Evolutionary conservation across 2,888 invertebrate species (phyloP).

Genomic region (Philereme vetulata): DNA sequence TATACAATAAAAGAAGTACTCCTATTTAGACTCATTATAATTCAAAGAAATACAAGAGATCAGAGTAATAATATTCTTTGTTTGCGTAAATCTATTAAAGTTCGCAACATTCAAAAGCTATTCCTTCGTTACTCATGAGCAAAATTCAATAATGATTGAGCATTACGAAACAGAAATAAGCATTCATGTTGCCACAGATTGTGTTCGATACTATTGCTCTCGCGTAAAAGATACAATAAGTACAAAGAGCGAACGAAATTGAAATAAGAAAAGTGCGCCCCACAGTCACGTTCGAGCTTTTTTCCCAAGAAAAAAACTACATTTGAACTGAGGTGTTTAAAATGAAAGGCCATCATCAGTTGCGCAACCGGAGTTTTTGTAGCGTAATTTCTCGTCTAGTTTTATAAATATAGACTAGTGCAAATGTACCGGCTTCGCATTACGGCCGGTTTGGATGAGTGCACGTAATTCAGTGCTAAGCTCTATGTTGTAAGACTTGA

Average conservation of each 20-base stretch:
- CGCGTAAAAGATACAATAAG: conserved; percentile 39
- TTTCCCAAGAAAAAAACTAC: conserved; percentile 38
- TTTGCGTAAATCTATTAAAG: background rate
- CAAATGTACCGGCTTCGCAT: conserved; percentile 16
- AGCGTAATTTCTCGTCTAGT: conserved; percentile 63
- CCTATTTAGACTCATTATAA: no score
- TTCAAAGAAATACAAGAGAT: no score
- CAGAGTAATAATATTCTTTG: no score
- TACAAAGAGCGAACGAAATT: conserved; percentile 39
- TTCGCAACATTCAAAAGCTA: conserved; percentile 6
- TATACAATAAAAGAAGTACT: no score
- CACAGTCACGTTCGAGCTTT: conserved; percentile 47
- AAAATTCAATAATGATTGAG: conserved; percentile 23
- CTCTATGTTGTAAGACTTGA: conserved; percentile 15
- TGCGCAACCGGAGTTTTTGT: conserved; percentile 53
- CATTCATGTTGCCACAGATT: conserved; percentile 24
- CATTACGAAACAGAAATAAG: conserved; percentile 21
- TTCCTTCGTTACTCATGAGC: conserved; percentile 22
- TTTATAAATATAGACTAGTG: conserved; percentile 44
- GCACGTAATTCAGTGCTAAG: conserved; percentile 23
- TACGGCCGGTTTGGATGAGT: conserved; percentile 14
- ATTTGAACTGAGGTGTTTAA: conserved; percentile 43
- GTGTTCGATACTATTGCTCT: conserved; percentile 32
- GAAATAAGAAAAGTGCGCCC: conserved; percentile 42
- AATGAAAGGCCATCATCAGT: conserved; percentile 55